Percentiles rank a stretch among this genome's conserved stretches.
Evolutionary conservation across 2,797 vertebrate genomes (phyloP).

Genomic region (Nothura maculosa): DNA sequence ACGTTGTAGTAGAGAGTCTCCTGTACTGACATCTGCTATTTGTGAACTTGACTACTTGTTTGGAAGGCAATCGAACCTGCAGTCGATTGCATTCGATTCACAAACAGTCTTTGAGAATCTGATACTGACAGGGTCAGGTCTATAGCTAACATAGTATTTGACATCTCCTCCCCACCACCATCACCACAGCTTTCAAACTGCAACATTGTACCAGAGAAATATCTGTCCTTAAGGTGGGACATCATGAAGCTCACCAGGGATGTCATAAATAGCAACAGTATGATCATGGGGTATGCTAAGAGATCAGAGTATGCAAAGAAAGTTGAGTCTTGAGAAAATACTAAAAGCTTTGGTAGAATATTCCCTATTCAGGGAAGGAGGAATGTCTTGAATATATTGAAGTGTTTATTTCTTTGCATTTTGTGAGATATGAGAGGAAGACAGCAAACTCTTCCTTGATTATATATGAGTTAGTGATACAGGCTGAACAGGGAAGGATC

Average conservation of each 20-base stretch:
- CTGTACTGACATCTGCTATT: too few species aligned
- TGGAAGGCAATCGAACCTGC: too few species aligned
- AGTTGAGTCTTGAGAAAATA: background rate
- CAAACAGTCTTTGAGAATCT: too few species aligned
- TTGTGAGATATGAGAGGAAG: background rate
- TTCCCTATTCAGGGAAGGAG: background rate
- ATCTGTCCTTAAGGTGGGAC: background rate
- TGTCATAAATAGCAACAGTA: background rate
- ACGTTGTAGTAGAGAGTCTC: too few species aligned
- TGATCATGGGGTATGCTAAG: background rate
- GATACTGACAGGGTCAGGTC: too few species aligned
- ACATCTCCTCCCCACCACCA: too few species aligned
- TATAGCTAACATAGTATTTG: too few species aligned
- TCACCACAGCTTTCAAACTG: too few species aligned
- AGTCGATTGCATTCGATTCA: too few species aligned
- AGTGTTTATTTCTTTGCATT: background rate
- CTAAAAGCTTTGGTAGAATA: background rate
- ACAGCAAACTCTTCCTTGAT: background rate
- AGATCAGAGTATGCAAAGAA: background rate
- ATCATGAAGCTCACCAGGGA: background rate
- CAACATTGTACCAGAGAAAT: background rate
- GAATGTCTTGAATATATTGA: background rate
- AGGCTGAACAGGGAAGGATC: background rate
- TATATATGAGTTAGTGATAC: background rate
- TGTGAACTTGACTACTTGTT: too few species aligned